Conservation (phyloP, 2,797 vertebrate species). For the Falco biarmicus region DNA sequence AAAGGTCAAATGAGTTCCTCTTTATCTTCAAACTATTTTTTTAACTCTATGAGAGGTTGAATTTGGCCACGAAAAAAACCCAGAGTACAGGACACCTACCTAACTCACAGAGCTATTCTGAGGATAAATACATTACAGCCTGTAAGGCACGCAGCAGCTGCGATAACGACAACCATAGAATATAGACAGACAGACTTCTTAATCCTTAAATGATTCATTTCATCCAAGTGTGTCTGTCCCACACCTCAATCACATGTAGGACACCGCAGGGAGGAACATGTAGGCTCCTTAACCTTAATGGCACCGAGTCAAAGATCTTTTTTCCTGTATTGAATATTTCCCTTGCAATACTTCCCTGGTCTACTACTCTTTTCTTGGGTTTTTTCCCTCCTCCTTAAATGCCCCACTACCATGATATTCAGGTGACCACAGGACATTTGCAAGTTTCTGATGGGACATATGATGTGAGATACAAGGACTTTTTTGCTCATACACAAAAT, state of each 20-base stretch:
- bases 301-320: neutral
- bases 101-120: neutral
- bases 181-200: neutral
- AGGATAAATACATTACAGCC: neutral
- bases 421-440: neutral
- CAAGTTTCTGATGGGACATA: neutral
- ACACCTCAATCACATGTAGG: neutral
- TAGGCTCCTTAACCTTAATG: neutral
- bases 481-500: neutral
- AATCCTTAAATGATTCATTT: neutral
- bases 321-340: neutral
- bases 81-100: neutral
- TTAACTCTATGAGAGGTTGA: neutral
- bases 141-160: neutral
- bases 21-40: neutral
- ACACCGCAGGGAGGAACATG: neutral
- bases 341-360: neutral
- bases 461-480: neutral
- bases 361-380: accelerated
- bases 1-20: conserved; percentile 16
- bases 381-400: neutral
- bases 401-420: neutral
- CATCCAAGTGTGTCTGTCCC: neutral
- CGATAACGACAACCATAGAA: accelerated
- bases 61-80: neutral